A percentile compares a stretch with the other conserved stretches of the same genome.
Evolutionary conservation across 2,888 invertebrate genomes (phyloP).

Genomic region (Caenorhabditis virilis): DNA sequence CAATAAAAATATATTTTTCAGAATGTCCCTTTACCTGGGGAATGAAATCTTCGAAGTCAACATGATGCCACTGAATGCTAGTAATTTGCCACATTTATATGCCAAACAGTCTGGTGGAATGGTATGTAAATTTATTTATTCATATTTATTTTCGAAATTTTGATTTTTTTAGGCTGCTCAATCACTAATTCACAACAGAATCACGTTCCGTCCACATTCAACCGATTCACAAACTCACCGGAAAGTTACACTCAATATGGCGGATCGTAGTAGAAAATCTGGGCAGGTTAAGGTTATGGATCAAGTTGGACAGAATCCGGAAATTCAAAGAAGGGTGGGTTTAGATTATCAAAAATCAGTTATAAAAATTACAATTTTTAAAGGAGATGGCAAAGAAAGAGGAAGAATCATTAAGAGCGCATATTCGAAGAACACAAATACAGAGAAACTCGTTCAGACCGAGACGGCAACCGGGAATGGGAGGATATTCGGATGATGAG

Average conservation of each 20-base stretch:
- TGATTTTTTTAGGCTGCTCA: slow-evolving; percentile 75
- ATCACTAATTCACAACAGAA: slow-evolving; percentile 91
- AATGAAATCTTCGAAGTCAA: slow-evolving; percentile 95
- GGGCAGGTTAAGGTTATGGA: slow-evolving; percentile 93
- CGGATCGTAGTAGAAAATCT: slow-evolving; percentile 90
- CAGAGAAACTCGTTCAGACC: slow-evolving; percentile 20
- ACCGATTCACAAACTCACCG: slow-evolving; percentile 98
- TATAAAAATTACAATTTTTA: slow-evolving; percentile 3
- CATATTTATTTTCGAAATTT: too few relatives aligned
- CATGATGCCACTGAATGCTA: slow-evolving; percentile 85
- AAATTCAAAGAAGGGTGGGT: slow-evolving; percentile 76
- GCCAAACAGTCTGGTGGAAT: slow-evolving; percentile 14
- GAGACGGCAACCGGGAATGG: slow-evolving; percentile 9
- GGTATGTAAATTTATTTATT: slow-evolving; percentile 6
- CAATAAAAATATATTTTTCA: slow-evolving; percentile 69
- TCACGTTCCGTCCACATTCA: slow-evolving; percentile 96
- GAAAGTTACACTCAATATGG: slow-evolving; percentile 90
- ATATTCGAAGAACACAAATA: slow-evolving; percentile 74
- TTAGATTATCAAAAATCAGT: not conserved
- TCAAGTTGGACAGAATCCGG: slow-evolving; percentile 90
- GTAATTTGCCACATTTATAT: slow-evolving; percentile 72
- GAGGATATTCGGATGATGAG: slow-evolving; percentile 29
- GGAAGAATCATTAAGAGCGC: slow-evolving; percentile 89
- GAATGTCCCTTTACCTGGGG: slow-evolving; percentile 92
- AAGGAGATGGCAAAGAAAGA: slow-evolving; percentile 78